phyloP scores from a whole-genome alignment of 2,797 vertebrate genomes.

The Falco berigora region DNA sequence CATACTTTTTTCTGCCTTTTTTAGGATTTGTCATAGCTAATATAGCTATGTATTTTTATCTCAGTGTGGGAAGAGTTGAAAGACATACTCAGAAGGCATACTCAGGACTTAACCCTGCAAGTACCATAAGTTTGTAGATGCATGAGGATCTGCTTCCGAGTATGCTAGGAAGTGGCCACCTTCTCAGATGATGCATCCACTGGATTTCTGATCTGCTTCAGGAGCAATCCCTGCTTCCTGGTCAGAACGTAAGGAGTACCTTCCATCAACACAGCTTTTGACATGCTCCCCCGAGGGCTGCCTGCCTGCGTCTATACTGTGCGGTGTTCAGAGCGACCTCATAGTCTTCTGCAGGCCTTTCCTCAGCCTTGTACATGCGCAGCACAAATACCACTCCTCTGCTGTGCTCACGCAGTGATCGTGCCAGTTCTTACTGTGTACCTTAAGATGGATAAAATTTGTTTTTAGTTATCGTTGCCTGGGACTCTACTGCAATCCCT shows the following conservation, averaged over 20 bases:
- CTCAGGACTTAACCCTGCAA: slow-evolving; percentile 13
- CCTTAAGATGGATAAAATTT: neutral
- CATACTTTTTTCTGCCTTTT: neutral
- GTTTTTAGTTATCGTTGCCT: neutral
- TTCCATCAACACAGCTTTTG: neutral
- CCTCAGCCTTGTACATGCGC: neutral
- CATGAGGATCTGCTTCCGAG: neutral
- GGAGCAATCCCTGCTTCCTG: neutral
- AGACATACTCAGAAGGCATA: slow-evolving; percentile 2
- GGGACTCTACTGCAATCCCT: neutral
- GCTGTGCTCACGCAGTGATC: fast-evolving
- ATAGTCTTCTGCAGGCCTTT: neutral
- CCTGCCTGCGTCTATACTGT: neutral
- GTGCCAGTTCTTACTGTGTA: neutral
- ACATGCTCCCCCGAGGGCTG: neutral
- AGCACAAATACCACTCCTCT: neutral
- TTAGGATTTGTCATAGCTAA: slow-evolving; percentile 13
- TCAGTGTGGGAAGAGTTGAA: slow-evolving; percentile 49
- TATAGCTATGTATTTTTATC: slow-evolving; percentile 50
- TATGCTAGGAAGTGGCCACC: neutral
- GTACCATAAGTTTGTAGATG: neutral
- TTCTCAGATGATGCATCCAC: neutral
- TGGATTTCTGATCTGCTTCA: neutral
- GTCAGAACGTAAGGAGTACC: neutral
- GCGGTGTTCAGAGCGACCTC: neutral